phyloP scores from a whole-genome alignment of 2,113 vertebrate genomes.

The Syngnathoides biaculeatus region DNA sequence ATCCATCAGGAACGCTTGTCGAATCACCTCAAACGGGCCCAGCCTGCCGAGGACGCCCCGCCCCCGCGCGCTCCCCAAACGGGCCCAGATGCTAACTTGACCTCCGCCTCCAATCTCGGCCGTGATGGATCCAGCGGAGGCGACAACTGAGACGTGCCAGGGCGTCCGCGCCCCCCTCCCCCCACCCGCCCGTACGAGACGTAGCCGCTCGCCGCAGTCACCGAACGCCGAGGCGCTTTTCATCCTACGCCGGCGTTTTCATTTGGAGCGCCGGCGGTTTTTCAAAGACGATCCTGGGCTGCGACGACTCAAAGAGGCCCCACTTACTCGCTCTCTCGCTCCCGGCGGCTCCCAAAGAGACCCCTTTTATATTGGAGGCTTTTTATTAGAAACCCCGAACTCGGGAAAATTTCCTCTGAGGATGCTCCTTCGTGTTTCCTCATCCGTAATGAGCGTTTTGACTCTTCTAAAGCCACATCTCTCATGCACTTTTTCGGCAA shows the following conservation, averaged over 20 bases:
- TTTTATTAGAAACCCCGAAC: constrained; percentile 55
- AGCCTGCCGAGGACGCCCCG: constrained; percentile 22
- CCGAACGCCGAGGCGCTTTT: constrained; percentile 45
- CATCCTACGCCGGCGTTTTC: constrained; percentile 43
- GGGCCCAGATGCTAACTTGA: constrained; percentile 32
- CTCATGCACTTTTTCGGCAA: background rate
- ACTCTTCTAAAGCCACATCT: background rate
- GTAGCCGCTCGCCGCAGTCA: constrained; percentile 21
- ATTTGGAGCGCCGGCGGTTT: constrained; percentile 58
- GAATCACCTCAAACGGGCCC: constrained; percentile 64
- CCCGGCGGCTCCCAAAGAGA: constrained; percentile 49
- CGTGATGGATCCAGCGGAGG: constrained; percentile 45
- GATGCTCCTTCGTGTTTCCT: constrained; percentile 1
- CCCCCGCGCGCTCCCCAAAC: constrained; percentile 36
- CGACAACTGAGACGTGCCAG: constrained; percentile 41
- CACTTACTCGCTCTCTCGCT: constrained; percentile 29
- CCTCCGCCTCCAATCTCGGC: constrained; percentile 28
- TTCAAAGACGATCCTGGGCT: constrained; percentile 56
- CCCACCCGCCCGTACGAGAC: constrained; percentile 52
- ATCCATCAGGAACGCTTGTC: constrained; percentile 69
- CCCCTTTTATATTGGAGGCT: constrained; percentile 48
- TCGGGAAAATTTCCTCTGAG: constrained; percentile 68
- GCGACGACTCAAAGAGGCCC: constrained; percentile 54
- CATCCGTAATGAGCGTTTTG: constrained; percentile 32
- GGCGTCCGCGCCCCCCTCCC: background rate